Evolutionary conservation across 2,113 vertebrate genomes (phyloP).

Genomic region (Himantopus leucocephalus): DNA sequence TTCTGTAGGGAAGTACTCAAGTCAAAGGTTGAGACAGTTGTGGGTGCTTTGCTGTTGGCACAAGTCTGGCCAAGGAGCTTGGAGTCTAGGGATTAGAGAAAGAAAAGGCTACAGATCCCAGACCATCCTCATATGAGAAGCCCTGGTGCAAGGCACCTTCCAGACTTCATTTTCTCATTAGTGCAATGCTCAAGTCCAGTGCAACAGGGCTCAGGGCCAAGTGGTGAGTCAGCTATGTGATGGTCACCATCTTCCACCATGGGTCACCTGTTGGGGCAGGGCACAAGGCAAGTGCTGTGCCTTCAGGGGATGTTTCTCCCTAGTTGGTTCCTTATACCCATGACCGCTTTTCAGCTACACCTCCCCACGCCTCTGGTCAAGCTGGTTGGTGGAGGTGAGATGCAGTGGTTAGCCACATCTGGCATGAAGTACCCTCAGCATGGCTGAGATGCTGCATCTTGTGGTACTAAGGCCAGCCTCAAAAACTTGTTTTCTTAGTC

Average conservation of each 20-base stretch:
- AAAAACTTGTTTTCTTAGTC: neutral
- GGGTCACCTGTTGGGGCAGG: neutral
- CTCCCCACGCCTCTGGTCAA: rapidly evolving
- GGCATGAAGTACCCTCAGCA: neutral
- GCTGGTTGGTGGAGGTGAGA: neutral
- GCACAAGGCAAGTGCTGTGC: neutral
- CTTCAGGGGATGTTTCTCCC: neutral
- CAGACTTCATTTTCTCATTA: neutral
- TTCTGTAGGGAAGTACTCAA: neutral
- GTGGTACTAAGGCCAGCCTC: neutral
- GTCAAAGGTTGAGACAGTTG: neutral
- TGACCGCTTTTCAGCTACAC: neutral
- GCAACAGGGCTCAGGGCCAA: neutral
- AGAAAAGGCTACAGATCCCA: neutral
- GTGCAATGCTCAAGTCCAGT: rapidly evolving
- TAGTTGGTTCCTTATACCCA: neutral
- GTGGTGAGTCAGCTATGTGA: neutral
- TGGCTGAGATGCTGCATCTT: neutral
- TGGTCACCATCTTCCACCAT: neutral
- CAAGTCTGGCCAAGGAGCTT: neutral
- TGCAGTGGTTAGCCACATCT: rapidly evolving
- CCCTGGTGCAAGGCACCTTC: neutral
- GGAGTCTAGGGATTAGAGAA: neutral
- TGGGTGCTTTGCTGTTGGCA: neutral
- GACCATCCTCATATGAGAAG: neutral